Evolutionary conservation across 2,888 invertebrate genomes (phyloP).

Genomic region (Ectemnius continuus): DNA sequence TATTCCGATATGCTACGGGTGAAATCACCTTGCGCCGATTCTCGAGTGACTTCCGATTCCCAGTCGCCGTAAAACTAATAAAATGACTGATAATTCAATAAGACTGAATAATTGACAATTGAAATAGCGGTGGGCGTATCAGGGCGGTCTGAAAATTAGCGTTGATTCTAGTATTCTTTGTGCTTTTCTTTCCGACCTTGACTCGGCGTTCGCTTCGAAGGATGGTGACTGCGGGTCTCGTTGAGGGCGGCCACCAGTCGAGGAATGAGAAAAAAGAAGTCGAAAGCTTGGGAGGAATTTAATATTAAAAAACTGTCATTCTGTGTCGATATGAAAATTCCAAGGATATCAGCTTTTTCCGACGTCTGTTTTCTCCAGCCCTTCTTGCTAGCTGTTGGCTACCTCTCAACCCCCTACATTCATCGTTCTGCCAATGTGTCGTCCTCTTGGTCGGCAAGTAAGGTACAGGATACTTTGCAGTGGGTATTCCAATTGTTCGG

Average conservation of each 20-base stretch:
- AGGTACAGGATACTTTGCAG: constrained; percentile 25
- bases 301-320: constrained; percentile 77
- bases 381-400: constrained; percentile 43
- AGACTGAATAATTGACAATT: constrained; percentile 12
- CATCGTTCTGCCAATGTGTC: constrained; percentile 25
- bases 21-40: too few species aligned
- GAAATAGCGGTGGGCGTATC: constrained; percentile 20
- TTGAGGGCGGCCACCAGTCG: constrained; percentile 24
- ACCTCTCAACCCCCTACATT: constrained; percentile 33
- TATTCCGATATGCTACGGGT: too few species aligned
- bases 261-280: constrained; percentile 51
- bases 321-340: constrained; percentile 78
- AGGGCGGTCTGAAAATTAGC: constrained; percentile 56
- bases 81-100: not conserved
- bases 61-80: not conserved
- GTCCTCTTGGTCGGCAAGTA: constrained; percentile 20
- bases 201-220: constrained; percentile 7
- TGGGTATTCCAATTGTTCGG: constrained; percentile 53
- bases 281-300: constrained; percentile 73
- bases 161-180: constrained; percentile 28
- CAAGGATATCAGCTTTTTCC: constrained; percentile 70
- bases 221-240: constrained; percentile 41
- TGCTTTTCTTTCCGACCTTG: constrained; percentile 23
- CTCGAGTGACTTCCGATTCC: not conserved
- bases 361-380: constrained; percentile 51